Conservation (phyloP, 2,888 invertebrate genomes). For the Caenorhabditis sulstoni region DNA sequence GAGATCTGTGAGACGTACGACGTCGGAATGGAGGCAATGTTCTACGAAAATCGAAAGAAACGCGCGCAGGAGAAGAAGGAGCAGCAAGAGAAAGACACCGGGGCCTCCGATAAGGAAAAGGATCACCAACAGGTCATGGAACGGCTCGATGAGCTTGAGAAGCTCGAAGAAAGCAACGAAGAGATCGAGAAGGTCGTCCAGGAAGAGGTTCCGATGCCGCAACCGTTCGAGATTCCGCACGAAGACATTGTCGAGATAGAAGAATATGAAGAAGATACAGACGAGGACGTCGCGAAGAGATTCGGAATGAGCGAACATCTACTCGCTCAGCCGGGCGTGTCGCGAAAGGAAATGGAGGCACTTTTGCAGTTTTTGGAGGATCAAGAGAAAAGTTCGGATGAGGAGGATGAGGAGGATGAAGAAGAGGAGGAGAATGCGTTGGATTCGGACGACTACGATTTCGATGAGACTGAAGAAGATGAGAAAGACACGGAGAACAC, state of each 20-base stretch:
- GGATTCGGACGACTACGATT: conserved; percentile 52
- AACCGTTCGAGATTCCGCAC: conserved; percentile 29
- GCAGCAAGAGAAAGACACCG: not conserved
- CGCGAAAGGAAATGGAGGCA: conserved; percentile 35
- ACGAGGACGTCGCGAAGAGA: too few species aligned
- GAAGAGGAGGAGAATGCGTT: conserved; percentile 19
- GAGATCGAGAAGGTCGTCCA: not conserved
- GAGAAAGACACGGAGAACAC: not conserved
- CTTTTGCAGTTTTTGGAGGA: conserved; percentile 26
- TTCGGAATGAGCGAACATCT: conserved; percentile 11
- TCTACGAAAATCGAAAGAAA: conserved; percentile 35
- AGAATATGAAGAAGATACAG: conserved; percentile 24
- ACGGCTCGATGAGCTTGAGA: conserved; percentile 36
- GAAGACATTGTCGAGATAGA: conserved; percentile 14
- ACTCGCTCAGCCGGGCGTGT: conserved; percentile 40
- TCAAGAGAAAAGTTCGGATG: conserved; percentile 23
- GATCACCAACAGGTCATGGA: conserved; percentile 27
- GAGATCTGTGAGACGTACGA: conserved; percentile 50
- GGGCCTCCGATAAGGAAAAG: not conserved
- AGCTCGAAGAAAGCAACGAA: conserved; percentile 8
- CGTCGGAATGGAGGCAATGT: conserved; percentile 35
- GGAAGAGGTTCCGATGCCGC: conserved; percentile 25
- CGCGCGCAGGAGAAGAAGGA: conserved; percentile 9
- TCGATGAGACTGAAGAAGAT: conserved; percentile 13
- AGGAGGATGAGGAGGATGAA: conserved; percentile 32